Evolutionary conservation across 2,113 vertebrate genomes (phyloP), one percentile per base, ranked within the genome.

Genomic region (Menura novaehollandiae): DNA sequence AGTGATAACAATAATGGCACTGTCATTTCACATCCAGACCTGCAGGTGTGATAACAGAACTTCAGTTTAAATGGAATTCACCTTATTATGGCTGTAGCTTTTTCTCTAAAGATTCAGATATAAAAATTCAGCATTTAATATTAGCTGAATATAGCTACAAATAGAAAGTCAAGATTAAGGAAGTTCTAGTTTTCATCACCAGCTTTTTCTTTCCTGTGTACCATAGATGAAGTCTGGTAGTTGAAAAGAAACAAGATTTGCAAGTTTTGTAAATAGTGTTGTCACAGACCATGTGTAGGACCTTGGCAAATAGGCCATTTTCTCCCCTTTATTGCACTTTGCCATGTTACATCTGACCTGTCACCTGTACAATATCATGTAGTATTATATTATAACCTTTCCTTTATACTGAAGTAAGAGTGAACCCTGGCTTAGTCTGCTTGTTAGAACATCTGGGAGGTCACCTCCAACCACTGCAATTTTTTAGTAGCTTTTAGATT

Each of bases 21-120:
- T 96, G 89, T 85, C 87, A 88, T 88, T 94, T 91, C 81, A 91
- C 52, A 85, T 89, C 41, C 49, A 73, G 77, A 95, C 66, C n/a
- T 85, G 56, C n/a, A 78, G 71, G 43, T 66, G 23, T 51, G 89
- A 91, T 94, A 89, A 81, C 60, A 88, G 46, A 74, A 75, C 43
- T 60, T 68, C 49, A 55, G 22, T 56, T 74, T 56, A 79, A 81
- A 76, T 49, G 28, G 20, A 67, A 68, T 13, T 64, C 44, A 39
- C 13, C 22, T 75, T 81, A 79, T 64, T 78, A 79, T n/a, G 67
- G 41, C 26, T 68, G 44, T 33, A 91, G 7, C 28, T 62, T 64
- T 95, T 95, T 74, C 49, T 89, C 5, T 53, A 76, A 78, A 44
- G 47, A 78, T 60, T 79, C 87, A 87, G 44, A 81, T 78, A 62